Evolutionary conservation across 2,797 vertebrate species (phyloP), one percentile per base, ranked within the genome.

Genomic region (Acanthornis magna): DNA sequence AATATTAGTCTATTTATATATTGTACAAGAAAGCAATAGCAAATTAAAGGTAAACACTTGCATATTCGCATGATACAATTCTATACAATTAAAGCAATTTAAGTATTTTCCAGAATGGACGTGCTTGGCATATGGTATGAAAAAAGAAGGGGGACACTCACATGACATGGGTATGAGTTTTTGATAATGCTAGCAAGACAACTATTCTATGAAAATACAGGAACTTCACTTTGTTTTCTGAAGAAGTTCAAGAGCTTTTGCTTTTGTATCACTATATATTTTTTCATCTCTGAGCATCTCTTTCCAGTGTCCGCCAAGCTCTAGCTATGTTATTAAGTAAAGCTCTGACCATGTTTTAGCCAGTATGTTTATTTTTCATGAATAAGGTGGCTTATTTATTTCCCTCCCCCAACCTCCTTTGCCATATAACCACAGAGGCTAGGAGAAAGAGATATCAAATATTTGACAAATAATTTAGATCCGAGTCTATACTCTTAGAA

Each of bases 1-100:
- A 98, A 97, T 98, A 98, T 98, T 98, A 95, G 96, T 98, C 98
- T 99, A 98, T 98, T 99, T 99, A 99, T 98, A 98, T 97, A 96
- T 97, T 95, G 97, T 98, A 98, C 98, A 98, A 96, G 95, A 96
- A 97, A 95, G 88, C 95, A 96, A 96, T 81, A 95, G 88, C 91
- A 92, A 89, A 91, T 96, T 97, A 95, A 97, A 97, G 91, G 95
- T 97, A 97, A 98, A 97, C 93, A 97, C 76, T 89, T 93, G 53
- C 80, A 76, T 94, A 79, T 93, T 73, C 61, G 27, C 9, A 2
- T 51, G 70, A 90, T 91, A 82, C 36, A 76, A 71, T 70, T 94
- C 48, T 68, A 54, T 83, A 23, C 18, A 74, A 48, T 70, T 57
- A 70, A 73, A 94, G n/a, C 21, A 63, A 57, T 78, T 47, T 13